Percentiles rank a stretch among this genome's conserved stretches.
Evolutionary conservation across 2,888 invertebrate species (phyloP).

Genomic region (Luperina nickerlii): DNA sequence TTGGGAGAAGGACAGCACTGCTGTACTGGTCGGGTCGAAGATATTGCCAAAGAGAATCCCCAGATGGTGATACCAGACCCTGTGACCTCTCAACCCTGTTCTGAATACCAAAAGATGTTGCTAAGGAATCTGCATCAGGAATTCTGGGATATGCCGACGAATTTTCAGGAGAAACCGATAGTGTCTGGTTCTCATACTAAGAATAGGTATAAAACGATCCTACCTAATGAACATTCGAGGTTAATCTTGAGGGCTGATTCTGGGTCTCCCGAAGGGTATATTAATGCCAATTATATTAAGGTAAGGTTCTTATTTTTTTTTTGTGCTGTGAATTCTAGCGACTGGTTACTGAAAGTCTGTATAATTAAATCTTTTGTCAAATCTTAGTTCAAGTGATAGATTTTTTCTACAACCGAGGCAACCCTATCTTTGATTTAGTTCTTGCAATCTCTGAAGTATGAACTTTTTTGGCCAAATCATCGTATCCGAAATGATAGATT

Average conservation of each 20-base stretch:
- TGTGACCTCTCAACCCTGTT: slow-evolving; percentile 85
- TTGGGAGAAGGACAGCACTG: slow-evolving; percentile 79
- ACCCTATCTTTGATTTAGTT: not conserved
- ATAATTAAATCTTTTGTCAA: not conserved
- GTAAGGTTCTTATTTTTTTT: slow-evolving; percentile 83
- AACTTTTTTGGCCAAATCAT: too few species aligned
- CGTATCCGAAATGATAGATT: too few species aligned
- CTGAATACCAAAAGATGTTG: slow-evolving; percentile 91
- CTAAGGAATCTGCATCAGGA: slow-evolving; percentile 93
- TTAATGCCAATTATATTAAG: slow-evolving; percentile 98
- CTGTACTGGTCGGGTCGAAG: slow-evolving; percentile 80
- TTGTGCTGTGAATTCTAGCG: not conserved
- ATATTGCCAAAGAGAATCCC: slow-evolving; percentile 79
- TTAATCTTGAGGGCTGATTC: slow-evolving; percentile 91
- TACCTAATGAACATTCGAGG: slow-evolving; percentile 97
- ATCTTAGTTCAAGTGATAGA: not conserved
- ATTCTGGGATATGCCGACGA: slow-evolving; percentile 98
- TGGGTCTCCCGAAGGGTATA: slow-evolving; percentile 93
- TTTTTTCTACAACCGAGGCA: not conserved
- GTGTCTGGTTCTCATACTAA: slow-evolving; percentile 97
- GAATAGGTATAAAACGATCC: slow-evolving; percentile 96
- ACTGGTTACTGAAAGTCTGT: not conserved
- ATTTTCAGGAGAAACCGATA: slow-evolving; percentile 97
- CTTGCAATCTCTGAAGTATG: not conserved
- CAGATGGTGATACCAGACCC: slow-evolving; percentile 84